A percentile compares a stretch with the other conserved stretches of the same genome.
Conservation (phyloP, 2,797 vertebrate genomes). For the Sebastes miniatus region DNA sequence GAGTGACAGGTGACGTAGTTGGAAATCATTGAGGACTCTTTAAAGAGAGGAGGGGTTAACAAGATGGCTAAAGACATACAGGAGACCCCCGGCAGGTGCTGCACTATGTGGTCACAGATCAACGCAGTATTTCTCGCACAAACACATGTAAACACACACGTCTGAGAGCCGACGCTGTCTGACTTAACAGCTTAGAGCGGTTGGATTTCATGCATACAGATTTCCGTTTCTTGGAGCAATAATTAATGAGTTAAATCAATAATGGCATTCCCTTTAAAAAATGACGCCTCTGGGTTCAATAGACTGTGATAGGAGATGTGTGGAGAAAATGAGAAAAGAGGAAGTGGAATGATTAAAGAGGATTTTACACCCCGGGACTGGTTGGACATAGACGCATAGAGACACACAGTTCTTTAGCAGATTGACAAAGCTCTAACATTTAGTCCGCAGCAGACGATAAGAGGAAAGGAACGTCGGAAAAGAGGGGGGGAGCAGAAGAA, state of each 20-base stretch:
- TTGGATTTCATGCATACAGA: constrained; percentile 7
- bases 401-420: not conserved
- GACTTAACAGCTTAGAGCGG: not conserved
- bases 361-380: constrained; percentile 21
- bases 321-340: constrained; percentile 24
- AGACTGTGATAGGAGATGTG: constrained; percentile 10
- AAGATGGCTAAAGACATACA: constrained; percentile 28
- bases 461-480: constrained; percentile 21
- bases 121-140: not conserved
- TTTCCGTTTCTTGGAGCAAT: constrained; percentile 35
- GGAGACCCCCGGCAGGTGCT: constrained; percentile 27
- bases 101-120: constrained; percentile 10
- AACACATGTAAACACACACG: not conserved
- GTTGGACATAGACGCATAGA: constrained; percentile 13
- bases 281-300: constrained; percentile 28
- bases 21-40: constrained; percentile 34
- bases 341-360: constrained; percentile 8
- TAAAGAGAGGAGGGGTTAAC: constrained; percentile 35
- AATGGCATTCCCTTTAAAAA: constrained; percentile 46
- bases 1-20: constrained; percentile 36
- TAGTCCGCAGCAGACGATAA: constrained; percentile 48
- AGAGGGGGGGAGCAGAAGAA: constrained; percentile 29
- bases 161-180: not conserved
- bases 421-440: constrained; percentile 34
- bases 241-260: constrained; percentile 61